Base-by-base conservation (phyloP, 2,888 invertebrate species). In the Ceratothoa steindachneri region DNA sequence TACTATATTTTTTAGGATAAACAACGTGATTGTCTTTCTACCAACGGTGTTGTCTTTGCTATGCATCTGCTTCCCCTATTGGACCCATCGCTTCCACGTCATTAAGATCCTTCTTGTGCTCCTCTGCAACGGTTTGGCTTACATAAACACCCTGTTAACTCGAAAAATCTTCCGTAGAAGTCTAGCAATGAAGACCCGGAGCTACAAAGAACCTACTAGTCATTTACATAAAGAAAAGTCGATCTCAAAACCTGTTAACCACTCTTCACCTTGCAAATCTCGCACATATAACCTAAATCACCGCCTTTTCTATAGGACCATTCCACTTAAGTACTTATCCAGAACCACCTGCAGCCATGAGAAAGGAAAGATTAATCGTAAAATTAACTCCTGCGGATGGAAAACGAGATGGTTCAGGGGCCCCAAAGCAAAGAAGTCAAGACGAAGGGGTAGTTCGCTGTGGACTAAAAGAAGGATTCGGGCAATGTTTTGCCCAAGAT, bases 31-130 rank as follows among this genome's bases (percentile, higher is more conserved):
- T 60, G 60, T 60, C 22, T 60, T 60, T 24, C 60, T 60, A 60
- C 60, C 60, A n/a, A 60, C 60, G 60, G 24, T 60, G 19, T 60
- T 60, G 22, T 60, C 60, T 24, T 24, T 60, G 60, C 24, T 60
- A 24, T 60, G 24, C 60, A 60, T 24, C 60, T 60, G 12, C 60
- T 24, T 60, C 60, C 60, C 22, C n/a, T 24, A 24, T 7, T 7
- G 60, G 60, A 22, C 60, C n/a, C 60, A 60, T 24, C 60, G 7
- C 41, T 41, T 15, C 7, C 41, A 41, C 41, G 15, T 15, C 41
- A 41, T 41, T 41, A 5, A 15, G 7, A 41, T 9, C 41, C 1
- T 60, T 60, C 60, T 60, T n/a, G 12, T 60, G 60, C 24, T 24
- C 27, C 60, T 60, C 22, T 24, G 60, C 60, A 60, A 24, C 19